phyloP scores from a whole-genome alignment of 1,140 invertebrate genomes.

The Drosophila navojoa region DNA sequence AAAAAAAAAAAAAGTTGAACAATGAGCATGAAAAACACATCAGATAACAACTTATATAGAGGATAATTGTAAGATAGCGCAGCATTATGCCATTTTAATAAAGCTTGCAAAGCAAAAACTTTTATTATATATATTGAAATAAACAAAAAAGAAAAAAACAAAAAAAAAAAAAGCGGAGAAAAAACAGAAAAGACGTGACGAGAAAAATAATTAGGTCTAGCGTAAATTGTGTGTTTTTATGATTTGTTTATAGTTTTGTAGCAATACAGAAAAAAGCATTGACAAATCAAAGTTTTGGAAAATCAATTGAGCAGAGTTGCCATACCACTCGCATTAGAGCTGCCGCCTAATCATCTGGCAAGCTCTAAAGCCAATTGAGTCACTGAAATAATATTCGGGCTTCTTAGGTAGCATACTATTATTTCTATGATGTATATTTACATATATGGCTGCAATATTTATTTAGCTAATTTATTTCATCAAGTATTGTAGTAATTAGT shows the following conservation, averaged over 20 bases:
- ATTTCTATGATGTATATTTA: slow-evolving; percentile 4
- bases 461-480: slow-evolving; percentile 20
- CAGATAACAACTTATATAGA: slow-evolving; percentile 24
- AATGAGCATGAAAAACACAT: background rate
- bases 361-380: background rate
- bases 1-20: slow-evolving; percentile 15
- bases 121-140: slow-evolving; percentile 47
- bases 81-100: slow-evolving; percentile 56
- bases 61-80: slow-evolving; percentile 38
- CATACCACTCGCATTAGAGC: background rate
- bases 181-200: background rate
- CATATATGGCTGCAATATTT: slow-evolving; percentile 23
- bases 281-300: slow-evolving; percentile 66
- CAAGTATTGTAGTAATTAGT: slow-evolving; percentile 26
- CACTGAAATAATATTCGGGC: slow-evolving; percentile 7
- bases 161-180: slow-evolving; percentile 17
- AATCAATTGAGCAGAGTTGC: slow-evolving; percentile 1
- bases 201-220: background rate
- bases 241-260: slow-evolving; percentile 23
- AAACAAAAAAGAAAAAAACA: slow-evolving; percentile 24
- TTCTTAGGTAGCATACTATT: slow-evolving; percentile 29
- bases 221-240: slow-evolving; percentile 22
- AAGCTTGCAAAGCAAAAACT: slow-evolving; percentile 66
- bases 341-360: background rate
- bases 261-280: slow-evolving; percentile 54